Evolutionary conservation across 53 echinoderm and acorn worm genomes (phyloP), one percentile per base, ranked within the genome.

Genomic region (Astropecten irregularis): DNA sequence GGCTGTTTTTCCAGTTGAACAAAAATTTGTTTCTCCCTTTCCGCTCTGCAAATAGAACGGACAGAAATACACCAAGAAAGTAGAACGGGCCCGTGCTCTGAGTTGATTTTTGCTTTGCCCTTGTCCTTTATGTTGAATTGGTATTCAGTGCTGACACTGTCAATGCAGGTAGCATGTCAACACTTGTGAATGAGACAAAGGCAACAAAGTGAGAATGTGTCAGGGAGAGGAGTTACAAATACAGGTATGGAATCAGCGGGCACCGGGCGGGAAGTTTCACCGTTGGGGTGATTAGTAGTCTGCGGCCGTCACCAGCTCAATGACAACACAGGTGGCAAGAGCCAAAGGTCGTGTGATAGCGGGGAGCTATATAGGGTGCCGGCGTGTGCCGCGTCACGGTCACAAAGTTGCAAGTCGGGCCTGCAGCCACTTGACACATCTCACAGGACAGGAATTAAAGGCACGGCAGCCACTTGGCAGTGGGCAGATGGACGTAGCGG

Each of bases 401-500:
- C 74, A 74, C 74, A 74, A 74, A 56, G 74, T 74, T 74, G 74
- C 74, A 74, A 74, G 74, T 74, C 57, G 74, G 74, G 74, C 74
- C 74, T 74, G 74, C 54, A 74, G 74, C 74, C 74, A 55, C 74
- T 74, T 57, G 55, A 74, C 74, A 39, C 74, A 74, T 74, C 74
- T 74, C 74, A 34, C 21, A 74, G 74, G 74, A 74, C 74, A 38
- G 74, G 74, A 74, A 74, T 74, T 74, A 74, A 74, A 74, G 53
- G 53, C 38, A 38, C 74, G 15, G 74, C 40, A 74, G 74, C 74
- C 56, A 57, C 74, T 74, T 74, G 74, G 74, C 55, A 74, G 57
- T 38, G 39, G 74, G 74, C 74, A 74, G 74, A 74, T 74, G 74
- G 74, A 74, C 74, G 74, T 56, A 38, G 74, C 74, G 74, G 74